These are phyloP conservation scores for Cosmopolites sordidus DNA, from an alignment of 2,888 invertebrate species.

Conservation along the genomic window DNA sequence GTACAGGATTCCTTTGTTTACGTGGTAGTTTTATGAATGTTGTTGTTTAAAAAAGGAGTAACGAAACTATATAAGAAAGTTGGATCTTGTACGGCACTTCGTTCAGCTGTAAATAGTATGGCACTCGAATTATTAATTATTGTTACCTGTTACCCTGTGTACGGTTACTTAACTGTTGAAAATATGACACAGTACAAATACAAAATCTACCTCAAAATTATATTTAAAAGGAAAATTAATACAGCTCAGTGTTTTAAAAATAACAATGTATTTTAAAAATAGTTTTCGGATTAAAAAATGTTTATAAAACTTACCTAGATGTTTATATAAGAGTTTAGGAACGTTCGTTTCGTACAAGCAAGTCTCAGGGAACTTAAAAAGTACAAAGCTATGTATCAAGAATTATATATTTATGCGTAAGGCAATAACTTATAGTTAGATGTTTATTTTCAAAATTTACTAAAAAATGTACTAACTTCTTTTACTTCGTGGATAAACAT, in stretches of 20 bases:
- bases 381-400: not conserved
- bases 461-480: too few relatives aligned
- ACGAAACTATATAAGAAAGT: not conserved
- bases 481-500: too few relatives aligned
- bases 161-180: conserved; percentile 31
- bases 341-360: conserved; percentile 18
- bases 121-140: conserved; percentile 40
- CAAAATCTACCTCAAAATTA: conserved; percentile 42
- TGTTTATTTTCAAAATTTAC: too few relatives aligned
- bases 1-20: too few relatives aligned
- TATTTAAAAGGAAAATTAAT: conserved; percentile 18
- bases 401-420: conserved; percentile 2
- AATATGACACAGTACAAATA: conserved; percentile 38
- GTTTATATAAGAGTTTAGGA: conserved; percentile 34
- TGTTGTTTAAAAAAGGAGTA: not conserved
- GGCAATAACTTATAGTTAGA: too few relatives aligned
- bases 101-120: conserved; percentile 25
- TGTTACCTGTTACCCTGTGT: conserved; percentile 39
- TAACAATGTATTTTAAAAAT: conserved; percentile 37
- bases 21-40: not conserved
- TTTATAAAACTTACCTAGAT: conserved; percentile 39
- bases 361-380: conserved; percentile 19
- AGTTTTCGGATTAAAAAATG: conserved; percentile 28
- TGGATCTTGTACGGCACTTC: not conserved
- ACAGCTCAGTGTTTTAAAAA: conserved; percentile 26